A percentile compares a stretch with the other conserved stretches of the same genome.
phyloP scores from a whole-genome alignment of 2,797 vertebrate species.

The Discoglossus pictus region DNA sequence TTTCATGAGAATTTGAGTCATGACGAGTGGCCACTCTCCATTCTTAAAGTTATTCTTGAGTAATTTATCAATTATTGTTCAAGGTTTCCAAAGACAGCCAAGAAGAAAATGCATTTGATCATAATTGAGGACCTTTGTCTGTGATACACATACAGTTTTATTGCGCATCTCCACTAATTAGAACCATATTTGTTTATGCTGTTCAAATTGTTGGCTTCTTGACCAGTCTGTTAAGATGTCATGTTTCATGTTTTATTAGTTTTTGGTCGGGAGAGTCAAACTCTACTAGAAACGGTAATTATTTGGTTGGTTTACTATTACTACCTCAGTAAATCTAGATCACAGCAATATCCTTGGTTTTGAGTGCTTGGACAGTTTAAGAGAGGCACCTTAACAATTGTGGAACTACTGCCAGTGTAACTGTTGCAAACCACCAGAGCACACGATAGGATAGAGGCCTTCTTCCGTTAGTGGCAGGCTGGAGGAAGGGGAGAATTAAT shows the following conservation, averaged over 20 bases:
- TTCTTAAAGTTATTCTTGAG: too few species aligned
- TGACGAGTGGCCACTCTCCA: too few species aligned
- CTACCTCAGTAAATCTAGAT: too few species aligned
- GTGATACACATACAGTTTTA: conserved; percentile 18
- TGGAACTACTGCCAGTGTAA: too few species aligned
- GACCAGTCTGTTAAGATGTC: conserved; percentile 15
- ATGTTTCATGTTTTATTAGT: conserved; percentile 7
- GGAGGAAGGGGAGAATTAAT: too few species aligned
- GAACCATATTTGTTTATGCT: conserved; percentile 48
- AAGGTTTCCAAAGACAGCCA: conserved; percentile 23
- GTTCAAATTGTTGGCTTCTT: conserved; percentile 21
- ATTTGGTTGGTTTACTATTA: conserved; percentile 7
- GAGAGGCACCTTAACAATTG: too few species aligned
- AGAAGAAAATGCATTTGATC: conserved; percentile 23
- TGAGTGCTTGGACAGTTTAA: too few species aligned
- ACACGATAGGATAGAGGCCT: too few species aligned
- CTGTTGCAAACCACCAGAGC: too few species aligned
- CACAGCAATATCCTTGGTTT: too few species aligned
- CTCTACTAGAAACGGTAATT: conserved; percentile 21
- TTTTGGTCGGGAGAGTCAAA: not conserved
- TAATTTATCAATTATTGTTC: conserved; percentile 38
- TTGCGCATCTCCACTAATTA: conserved; percentile 32
- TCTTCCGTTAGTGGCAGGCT: too few species aligned
- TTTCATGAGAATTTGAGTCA: too few species aligned
- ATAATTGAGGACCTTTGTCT: not conserved